phyloP scores from a whole-genome alignment of 35 echinoderm and acorn worm species.

The Eucidaris tribuloides region DNA sequence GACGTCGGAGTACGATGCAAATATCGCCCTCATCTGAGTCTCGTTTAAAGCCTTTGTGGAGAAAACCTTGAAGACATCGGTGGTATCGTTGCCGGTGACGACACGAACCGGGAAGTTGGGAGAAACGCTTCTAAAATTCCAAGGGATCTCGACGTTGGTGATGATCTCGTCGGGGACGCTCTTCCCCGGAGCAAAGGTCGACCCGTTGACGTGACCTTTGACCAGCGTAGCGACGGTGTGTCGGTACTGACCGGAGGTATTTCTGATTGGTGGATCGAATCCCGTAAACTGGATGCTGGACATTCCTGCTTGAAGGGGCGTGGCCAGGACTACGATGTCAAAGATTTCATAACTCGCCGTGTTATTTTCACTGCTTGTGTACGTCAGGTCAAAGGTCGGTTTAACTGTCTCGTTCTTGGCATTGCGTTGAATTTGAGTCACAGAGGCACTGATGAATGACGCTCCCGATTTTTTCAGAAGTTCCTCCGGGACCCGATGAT shows the following conservation, averaged over 20 bases:
- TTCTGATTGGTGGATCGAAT: slow-evolving; percentile 44
- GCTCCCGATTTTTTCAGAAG: slow-evolving; percentile 43
- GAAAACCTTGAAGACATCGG: slow-evolving; percentile 77
- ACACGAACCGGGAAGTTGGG: slow-evolving; percentile 72
- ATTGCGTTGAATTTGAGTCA: not conserved
- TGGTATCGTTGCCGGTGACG: not conserved
- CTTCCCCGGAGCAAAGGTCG: slow-evolving; percentile 53
- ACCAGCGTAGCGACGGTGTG: slow-evolving; percentile 76
- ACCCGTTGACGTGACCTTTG: slow-evolving; percentile 44
- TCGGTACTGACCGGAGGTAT: slow-evolving; percentile 57
- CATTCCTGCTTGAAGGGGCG: slow-evolving; percentile 40
- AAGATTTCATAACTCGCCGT: not conserved
- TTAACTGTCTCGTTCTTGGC: not conserved
- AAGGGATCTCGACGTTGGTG: slow-evolving; percentile 58
- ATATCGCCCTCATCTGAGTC: slow-evolving; percentile 51
- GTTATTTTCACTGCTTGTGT: not conserved
- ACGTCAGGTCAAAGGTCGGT: not conserved
- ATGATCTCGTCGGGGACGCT: slow-evolving; percentile 41
- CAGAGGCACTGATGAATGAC: not conserved
- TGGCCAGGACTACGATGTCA: slow-evolving; percentile 85
- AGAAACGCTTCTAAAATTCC: slow-evolving; percentile 52
- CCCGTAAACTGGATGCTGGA: slow-evolving; percentile 59
- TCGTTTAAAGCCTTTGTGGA: slow-evolving; percentile 39
- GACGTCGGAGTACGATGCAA: slow-evolving; percentile 14
- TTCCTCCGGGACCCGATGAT: slow-evolving; percentile 45